Evolutionary conservation across 2,888 invertebrate species (phyloP), one percentile per base, ranked within the genome.

Genomic region (Macaria notata): DNA sequence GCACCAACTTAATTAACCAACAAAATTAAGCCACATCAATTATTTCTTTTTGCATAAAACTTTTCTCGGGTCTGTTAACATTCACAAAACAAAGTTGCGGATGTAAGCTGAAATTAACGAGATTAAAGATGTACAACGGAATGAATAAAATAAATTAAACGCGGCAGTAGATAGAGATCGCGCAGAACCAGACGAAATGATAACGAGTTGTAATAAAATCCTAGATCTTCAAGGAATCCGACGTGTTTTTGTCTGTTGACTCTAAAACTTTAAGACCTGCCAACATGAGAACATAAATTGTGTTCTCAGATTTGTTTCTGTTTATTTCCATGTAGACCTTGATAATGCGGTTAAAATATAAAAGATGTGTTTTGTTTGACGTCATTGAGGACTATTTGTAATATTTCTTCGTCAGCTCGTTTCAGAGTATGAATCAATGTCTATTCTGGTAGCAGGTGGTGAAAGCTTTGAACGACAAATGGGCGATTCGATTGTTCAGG

Each of bases 391-490:
- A 78, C 83, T 86, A 86, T 89, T 87, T 84, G 72, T 69, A 80
- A 75, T 76, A 72, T 68, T 74, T 69, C 72, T 75, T 72, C 42
- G 72, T 71, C 69, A 65, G 72, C 71, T 66, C 66, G 66, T 67
- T 72, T 69, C 69, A 70, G 69, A 66, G 70, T 73, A 78, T 90
- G 90, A 90, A 84, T 90, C 89, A 87, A 85, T 77, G 65, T 70
- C 79, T 89, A 86, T 83, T 86, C 79, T 78, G 79, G 65, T 79
- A 72, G 64, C 76, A 71, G 63, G 71, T 70, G 82, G 63, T 73
- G 82, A 83, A 80, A 79, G 72, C 77, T 76, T 71, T 73, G 78
- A 70, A 76, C 77, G 81, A 79, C 78, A 78, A 78, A 80, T 76
- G 78, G 73, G 69, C 76, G 66, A 68, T 73, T 73, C 69, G 58